Evolutionary conservation across 2,797 vertebrate genomes (phyloP), one percentile per base, ranked within the genome.

Genomic region (Gila robusta): DNA sequence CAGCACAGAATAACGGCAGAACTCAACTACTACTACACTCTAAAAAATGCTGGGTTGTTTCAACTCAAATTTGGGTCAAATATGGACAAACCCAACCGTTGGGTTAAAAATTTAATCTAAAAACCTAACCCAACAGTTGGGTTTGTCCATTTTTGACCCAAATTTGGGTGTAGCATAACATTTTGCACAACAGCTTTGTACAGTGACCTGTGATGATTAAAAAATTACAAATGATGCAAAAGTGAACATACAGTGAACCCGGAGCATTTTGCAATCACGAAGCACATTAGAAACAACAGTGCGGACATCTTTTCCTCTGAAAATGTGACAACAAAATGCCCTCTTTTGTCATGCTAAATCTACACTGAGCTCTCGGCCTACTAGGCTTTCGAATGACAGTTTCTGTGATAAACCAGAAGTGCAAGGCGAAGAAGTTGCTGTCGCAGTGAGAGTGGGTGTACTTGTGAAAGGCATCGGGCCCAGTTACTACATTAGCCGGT

Each of bases 401-500:
- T 87, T 85, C 72, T 79, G 70, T 72, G 71, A 69, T 86, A 84
- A 87, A 88, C 86, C 81, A 84, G 23, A 49, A 83, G 52, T 64
- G 49, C 21, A 44, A 54, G 69, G 66, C 28, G 41, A 44, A 83
- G 76, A 82, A 82, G 71, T 77, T 80, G 72, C 26, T 35, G 49
- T 72, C 17, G 16, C 8, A 64, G 35, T 23, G 54, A 64, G 84
- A 76, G 71, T 87, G 39, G 70, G 69, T 80, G 62, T 56, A 44
- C 56, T 82, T 81, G 73, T 16, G 62, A 81, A 47, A 35, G 83
- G 79, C 77, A 73, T 80, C 78, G 26, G 52, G 70, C 52, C 67
- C 78, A 74, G 84, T 87, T 86, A 89, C 89, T 89, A 85, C 89
- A 89, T 89, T 78, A 91, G 72, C 72, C 47, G 52, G 81, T 87